Conservation (phyloP, 2,888 invertebrate species). For the Pristionchus maxplancki region DNA sequence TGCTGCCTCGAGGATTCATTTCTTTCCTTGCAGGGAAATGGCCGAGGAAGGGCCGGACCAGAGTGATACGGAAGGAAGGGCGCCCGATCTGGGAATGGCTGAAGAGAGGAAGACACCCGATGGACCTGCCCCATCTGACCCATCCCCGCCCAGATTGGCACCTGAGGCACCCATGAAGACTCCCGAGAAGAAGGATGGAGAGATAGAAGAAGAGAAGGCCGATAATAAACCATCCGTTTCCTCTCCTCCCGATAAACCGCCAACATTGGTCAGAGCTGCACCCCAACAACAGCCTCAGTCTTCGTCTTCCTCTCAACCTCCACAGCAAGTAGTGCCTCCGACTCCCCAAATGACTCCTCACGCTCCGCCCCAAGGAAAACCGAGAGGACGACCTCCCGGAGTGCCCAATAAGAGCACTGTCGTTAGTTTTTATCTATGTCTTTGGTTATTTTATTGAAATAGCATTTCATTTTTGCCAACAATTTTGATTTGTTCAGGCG, state of each 20-base stretch:
- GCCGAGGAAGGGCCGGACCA: neutral
- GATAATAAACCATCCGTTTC: neutral
- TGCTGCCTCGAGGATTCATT: neutral
- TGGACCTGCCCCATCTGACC: neutral
- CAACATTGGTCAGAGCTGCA: neutral
- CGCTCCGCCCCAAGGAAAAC: neutral
- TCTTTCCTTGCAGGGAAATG: neutral
- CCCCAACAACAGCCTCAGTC: neutral
- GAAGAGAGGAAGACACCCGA: neutral
- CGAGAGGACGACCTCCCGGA: slow-evolving; percentile 3
- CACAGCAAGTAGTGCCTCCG: neutral
- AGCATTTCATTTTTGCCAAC: no score
- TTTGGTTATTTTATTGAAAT: no score
- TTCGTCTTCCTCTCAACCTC: neutral
- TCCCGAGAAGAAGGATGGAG: neutral
- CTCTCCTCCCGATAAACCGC: neutral
- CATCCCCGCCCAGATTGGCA: neutral
- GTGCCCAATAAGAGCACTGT: neutral
- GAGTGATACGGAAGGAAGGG: neutral
- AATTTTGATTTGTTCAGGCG: neutral
- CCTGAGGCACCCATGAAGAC: neutral
- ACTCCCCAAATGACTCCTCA: neutral
- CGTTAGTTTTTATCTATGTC: neutral
- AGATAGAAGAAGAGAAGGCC: neutral
- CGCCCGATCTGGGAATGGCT: neutral